Conservation (phyloP, 2,888 invertebrate species). For the Glaucopsyche alexis region DNA sequence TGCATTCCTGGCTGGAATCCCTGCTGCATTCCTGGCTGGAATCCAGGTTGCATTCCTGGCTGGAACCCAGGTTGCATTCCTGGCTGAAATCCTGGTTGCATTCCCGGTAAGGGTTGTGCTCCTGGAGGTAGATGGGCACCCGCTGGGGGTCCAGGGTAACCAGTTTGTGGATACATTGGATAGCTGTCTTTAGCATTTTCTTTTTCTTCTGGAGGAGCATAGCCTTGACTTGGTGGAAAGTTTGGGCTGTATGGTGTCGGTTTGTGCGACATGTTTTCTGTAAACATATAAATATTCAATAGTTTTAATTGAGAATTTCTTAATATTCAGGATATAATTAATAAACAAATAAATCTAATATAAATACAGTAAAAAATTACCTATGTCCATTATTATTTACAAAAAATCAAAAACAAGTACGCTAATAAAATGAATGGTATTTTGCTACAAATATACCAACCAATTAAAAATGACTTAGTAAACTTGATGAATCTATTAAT, state of each 20-base stretch:
- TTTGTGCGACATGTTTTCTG: conserved; percentile 67
- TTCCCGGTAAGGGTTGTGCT: conserved; percentile 61
- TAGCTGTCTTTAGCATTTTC: conserved; percentile 53
- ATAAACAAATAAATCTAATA: neutral
- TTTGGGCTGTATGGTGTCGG: conserved; percentile 68
- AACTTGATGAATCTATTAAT: neutral
- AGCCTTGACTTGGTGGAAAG: conserved; percentile 67
- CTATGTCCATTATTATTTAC: neutral
- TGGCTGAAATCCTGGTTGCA: conserved; percentile 66
- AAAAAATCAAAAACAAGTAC: neutral
- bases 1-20: conserved; percentile 47
- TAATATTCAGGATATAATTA: neutral
- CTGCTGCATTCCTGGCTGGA: conserved; percentile 47
- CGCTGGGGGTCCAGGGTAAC: conserved; percentile 54
- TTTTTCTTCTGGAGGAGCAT: conserved; percentile 61
- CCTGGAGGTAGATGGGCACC: conserved; percentile 58
- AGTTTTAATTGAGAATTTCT: neutral
- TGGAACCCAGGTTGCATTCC: conserved; percentile 61
- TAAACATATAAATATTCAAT: neutral
- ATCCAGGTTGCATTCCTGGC: conserved; percentile 57
- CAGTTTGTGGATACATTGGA: conserved; percentile 57
- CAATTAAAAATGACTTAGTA: neutral
- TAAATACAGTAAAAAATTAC: neutral
- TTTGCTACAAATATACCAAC: neutral
- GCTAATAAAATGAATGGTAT: neutral